These are phyloP conservation scores for Sceliomorpha sp. DNA, from an alignment of 2,888 invertebrate genomes.

Conservation along the genomic window DNA sequence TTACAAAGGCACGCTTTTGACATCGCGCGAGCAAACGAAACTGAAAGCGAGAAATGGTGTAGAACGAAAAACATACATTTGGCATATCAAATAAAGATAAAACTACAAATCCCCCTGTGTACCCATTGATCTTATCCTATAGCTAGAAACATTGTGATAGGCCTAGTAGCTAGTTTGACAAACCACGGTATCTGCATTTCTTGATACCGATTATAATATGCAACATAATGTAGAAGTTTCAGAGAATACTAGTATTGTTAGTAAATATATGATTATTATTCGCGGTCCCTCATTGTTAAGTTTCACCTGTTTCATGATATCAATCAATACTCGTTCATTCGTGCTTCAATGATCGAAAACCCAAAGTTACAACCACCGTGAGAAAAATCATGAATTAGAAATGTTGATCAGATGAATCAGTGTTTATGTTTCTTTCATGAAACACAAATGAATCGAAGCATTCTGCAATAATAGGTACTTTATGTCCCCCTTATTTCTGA, in stretches of 20 bases:
- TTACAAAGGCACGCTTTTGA: slow-evolving; percentile 43
- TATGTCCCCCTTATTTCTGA: slow-evolving; percentile 16
- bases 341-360: slow-evolving; percentile 42
- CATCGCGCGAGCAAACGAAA: slow-evolving; percentile 37
- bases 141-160: slow-evolving; percentile 46
- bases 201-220: slow-evolving; percentile 33
- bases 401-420: slow-evolving; percentile 1
- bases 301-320: slow-evolving; percentile 48
- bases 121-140: slow-evolving; percentile 33
- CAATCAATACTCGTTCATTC: slow-evolving; percentile 43
- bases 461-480: slow-evolving; percentile 61
- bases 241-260: slow-evolving; percentile 33
- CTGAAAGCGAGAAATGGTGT: slow-evolving; percentile 26
- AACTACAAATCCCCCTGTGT: slow-evolving; percentile 37
- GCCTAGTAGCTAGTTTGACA: slow-evolving; percentile 45
- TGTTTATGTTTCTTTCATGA: slow-evolving; percentile 39
- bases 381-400: slow-evolving; percentile 12
- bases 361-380: too few species aligned
- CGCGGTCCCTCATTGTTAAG: slow-evolving; percentile 40
- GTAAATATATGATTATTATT: slow-evolving; percentile 35
- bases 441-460: slow-evolving; percentile 55
- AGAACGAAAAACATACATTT: slow-evolving; percentile 18
- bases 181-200: slow-evolving; percentile 38
- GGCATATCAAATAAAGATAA: slow-evolving; percentile 29
- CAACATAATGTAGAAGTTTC: slow-evolving; percentile 30